Base-by-base conservation (phyloP, 2,113 vertebrate species). In the Cricetomys ansorgei region DNA sequence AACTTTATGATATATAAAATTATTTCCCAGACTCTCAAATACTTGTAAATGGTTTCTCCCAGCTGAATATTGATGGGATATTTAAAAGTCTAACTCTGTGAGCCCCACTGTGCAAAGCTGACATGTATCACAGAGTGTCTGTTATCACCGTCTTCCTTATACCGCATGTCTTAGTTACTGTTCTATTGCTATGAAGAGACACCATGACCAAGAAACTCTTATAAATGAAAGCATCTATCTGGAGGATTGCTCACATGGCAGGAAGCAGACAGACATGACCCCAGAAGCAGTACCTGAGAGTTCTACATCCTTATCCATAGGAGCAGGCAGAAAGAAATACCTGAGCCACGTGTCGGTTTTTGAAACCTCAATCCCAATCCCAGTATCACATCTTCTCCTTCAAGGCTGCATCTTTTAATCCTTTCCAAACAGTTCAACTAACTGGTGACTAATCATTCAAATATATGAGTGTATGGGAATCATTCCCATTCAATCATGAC, bases 11-110 rank as follows among this genome's bases (percentile, higher is more conserved):
- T 70, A 65, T 17, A 4, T 73, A 87, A 94, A 90, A 90, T 70
- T 75, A 88, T 72, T 95, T 94, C 88, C 21, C 55, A 80, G 55
- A 72, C 73, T 79, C 15, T 92, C 48, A 83, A 79, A 75, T 92
- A 83, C 87, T 37, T 84, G 7, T 75, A 85, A 83, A 77, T 13
- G 64, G 64, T 91, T 94, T 73, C 79, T 0, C 29, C 6, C 59
- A 73, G 27, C 50, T 40, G 50, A 94, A 89, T 53, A 6, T 72
- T 94, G 29, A 76, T 81, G 15, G 72, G 7, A 17, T 77, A 92
- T 96, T 79, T 94, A 75, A 75, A 91, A 95, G 19, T 83, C 67
- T 37, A 83, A 3, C 43, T 79, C 13, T 48, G 57, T 81, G 73
- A 76, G 76, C 62, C 50, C 34, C 73, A 34, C 57, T 70, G 43